Base-by-base conservation (phyloP, 2,888 invertebrate species). In the Dryadula phaetusa region DNA sequence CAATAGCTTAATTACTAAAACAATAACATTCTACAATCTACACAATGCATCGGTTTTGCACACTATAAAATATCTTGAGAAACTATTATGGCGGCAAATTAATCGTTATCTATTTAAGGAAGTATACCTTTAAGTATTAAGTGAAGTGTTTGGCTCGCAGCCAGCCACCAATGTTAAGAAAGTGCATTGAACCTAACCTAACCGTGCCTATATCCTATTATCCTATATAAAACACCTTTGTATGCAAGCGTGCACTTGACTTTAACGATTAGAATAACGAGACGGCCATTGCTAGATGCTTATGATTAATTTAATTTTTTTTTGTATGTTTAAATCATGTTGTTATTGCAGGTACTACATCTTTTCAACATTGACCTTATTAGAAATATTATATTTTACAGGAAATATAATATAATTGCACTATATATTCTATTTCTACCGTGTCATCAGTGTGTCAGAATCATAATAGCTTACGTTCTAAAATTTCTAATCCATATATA, bases 31-130 rank as follows among this genome's bases (percentile, higher is more conserved):
- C 46, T 52, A 47, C 32, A 25, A 40, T 37, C n/a, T 22, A 34
- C 14, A 42, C 44, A 25, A 53, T 53, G 34, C 61, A 25, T 56
- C 22, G 40, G 32, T 46, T 53, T 66, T 61, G 61, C 53, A 66
- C 47, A 60, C 34, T 42, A 28, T 25, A 64, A 44, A 40, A 14
- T 58, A 14, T 16, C n/a, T 44, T 34, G 28, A 63, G 44, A 69
- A 64, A 70, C 44, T 34, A 46, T 28, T 16, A 63, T 66, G 70
- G 47, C 64, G 70, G 71, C 71, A 66, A 75, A 71, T 69, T 74
- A 77, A 74, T 77, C 74, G 71, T 82, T 84, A 84, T 85, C 88
- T 88, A 90, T 88, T 86, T 88, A 88, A 86, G 90, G 88, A 88
- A 88, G 84, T 87, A 83, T 85, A 86, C 83, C 80, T 83, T 79